Percentiles rank a stretch among this genome's conserved stretches.
phyloP scores from a whole-genome alignment of 92 coral and sea anemone species.

The Epizoanthus illoricatus region DNA sequence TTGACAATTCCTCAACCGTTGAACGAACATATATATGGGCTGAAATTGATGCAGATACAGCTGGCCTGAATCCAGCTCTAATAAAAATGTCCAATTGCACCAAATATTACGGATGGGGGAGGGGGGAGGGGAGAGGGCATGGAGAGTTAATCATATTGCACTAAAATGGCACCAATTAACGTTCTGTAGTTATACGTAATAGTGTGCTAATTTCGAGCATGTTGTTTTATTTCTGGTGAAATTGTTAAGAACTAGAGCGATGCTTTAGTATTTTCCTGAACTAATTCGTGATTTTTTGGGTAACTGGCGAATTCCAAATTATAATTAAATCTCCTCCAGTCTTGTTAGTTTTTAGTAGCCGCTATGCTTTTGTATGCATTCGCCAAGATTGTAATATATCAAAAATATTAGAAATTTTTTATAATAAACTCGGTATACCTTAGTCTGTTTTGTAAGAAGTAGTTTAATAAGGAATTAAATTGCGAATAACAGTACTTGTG shows the following conservation, averaged over 20 bases:
- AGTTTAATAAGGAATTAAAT: constrained; percentile 31
- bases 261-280: neutral
- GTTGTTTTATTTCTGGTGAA: neutral
- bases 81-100: too few species aligned
- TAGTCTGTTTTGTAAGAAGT: constrained; percentile 33
- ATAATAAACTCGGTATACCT: constrained; percentile 20
- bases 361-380: constrained; percentile 14
- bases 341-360: neutral
- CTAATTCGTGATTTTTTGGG: neutral
- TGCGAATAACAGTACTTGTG: neutral
- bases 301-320: neutral
- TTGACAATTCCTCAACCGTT: too few species aligned
- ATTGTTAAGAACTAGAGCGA: neutral
- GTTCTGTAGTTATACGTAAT: too few species aligned
- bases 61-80: too few species aligned
- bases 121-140: too few species aligned
- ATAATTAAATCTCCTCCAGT: neutral
- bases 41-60: too few species aligned
- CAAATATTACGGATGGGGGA: too few species aligned
- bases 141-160: too few species aligned
- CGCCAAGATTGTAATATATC: constrained; percentile 35
- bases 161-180: too few species aligned
- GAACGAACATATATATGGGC: too few species aligned
- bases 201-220: neutral
- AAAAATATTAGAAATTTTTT: constrained; percentile 36